Evolutionary conservation across 1,140 invertebrate species (phyloP), one percentile per base, ranked within the genome.

Genomic region (Drosophila pallidifrons): DNA sequence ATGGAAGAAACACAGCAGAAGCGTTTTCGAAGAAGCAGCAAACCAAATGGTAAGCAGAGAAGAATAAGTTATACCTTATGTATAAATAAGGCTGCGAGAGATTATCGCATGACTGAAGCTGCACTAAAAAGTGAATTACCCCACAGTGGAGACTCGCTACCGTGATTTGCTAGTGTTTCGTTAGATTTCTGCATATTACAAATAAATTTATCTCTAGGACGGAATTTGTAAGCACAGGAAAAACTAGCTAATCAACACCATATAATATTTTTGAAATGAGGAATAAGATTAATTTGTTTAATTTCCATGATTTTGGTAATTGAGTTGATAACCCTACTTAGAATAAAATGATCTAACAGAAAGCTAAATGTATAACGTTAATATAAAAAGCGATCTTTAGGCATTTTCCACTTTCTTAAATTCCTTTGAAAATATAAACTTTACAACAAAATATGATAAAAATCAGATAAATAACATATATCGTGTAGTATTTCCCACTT

Each of bases 1-100:
- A 72, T 66, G 49, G 49, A 66, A 72, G 35, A 38, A 38, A 55
- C 46, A 59, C 47, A 32, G 13, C 58, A 69, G 64, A 64, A 45
- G 25, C 41, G 58, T 63, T 58, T 41, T 35, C 35, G 35, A 10
- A 38, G 54, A 38, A 43, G 35, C 25, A 38, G 20, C 41, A 38
- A 72, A 59, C n/a, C 1, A 55, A 76, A 65, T 35, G 5, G 52
- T 47, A 65, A 30, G 30, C 30, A 59, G 38, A 54, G 38, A 54
- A 43, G 15, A 57, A 52, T 60, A 41, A 68, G 41, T 60, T 54
- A 60, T 45, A 60, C 52, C 47, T 67, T 51, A 46, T 25, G 20
- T 25, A 25, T 54, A 52, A 54, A 38, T 38, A 67, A 41, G 70
- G 55, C 8, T 10, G 11, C 43, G 38, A 46, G 8, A 38, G 64